Percentiles rank a stretch among this genome's conserved stretches.
Evolutionary conservation across 1,140 invertebrate species (phyloP).

Genomic region (Microvelia longipes): DNA sequence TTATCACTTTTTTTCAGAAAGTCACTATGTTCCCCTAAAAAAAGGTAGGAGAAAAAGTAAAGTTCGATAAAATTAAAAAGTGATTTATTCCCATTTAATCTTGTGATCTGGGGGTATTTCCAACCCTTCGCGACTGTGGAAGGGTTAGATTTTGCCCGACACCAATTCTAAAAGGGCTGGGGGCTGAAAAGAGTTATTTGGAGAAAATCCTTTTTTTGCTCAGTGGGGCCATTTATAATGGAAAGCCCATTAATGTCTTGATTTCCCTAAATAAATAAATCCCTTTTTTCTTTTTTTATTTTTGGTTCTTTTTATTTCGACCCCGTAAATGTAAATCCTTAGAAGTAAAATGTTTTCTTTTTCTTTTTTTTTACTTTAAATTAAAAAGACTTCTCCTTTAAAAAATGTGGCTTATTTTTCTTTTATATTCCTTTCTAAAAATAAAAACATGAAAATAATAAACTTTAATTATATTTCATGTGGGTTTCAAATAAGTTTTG

Average conservation of each 20-base stretch:
- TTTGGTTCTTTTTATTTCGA: neutral
- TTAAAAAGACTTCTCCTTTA: too few species aligned
- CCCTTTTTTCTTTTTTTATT: neutral
- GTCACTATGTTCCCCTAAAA: too few species aligned
- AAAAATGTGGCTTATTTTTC: too few species aligned
- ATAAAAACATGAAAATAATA: too few species aligned
- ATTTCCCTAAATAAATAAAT: neutral
- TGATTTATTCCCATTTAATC: neutral
- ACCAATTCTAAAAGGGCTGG: too few species aligned
- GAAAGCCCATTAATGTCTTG: neutral
- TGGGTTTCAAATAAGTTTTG: too few species aligned
- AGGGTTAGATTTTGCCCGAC: neutral
- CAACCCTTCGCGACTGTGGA: neutral
- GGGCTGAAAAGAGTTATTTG: neutral
- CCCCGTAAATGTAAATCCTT: neutral
- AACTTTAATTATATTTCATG: too few species aligned
- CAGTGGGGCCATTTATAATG: neutral
- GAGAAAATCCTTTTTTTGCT: neutral
- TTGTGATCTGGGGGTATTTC: neutral
- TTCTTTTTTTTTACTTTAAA: too few species aligned
- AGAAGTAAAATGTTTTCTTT: too few species aligned
- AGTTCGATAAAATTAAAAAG: neutral
- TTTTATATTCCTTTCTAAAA: too few species aligned
- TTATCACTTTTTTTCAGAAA: too few species aligned
- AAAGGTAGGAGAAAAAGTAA: too few species aligned